Evolutionary conservation across 2,797 vertebrate species (phyloP).

Genomic region (Thamnophis elegans): DNA sequence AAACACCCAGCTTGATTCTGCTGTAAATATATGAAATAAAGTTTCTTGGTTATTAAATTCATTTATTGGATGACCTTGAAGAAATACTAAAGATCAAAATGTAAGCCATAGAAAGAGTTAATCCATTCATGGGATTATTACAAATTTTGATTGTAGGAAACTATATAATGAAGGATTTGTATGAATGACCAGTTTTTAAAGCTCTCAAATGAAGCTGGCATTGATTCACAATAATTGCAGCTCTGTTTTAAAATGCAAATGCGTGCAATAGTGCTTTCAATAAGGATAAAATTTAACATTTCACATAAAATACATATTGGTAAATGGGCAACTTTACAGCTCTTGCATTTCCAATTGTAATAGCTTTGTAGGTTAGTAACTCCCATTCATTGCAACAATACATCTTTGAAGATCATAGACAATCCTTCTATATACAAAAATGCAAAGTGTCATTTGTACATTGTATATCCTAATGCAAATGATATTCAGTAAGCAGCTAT

Average conservation of each 20-base stretch:
- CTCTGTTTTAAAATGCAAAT: neutral
- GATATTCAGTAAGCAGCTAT: constrained; percentile 25
- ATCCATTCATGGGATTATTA: neutral
- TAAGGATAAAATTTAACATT: neutral
- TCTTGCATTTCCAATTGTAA: constrained; percentile 5
- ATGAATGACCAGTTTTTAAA: neutral
- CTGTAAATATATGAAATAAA: neutral
- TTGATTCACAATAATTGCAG: neutral
- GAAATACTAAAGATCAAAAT: neutral
- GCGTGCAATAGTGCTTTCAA: neutral
- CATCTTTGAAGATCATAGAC: constrained; percentile 15
- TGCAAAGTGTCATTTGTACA: neutral
- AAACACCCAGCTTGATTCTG: neutral
- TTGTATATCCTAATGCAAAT: constrained; percentile 32
- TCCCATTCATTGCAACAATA: neutral
- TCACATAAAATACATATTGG: constrained; percentile 21
- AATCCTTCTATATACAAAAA: constrained; percentile 29
- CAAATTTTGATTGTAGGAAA: neutral
- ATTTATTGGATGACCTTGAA: neutral
- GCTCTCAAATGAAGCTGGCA: neutral
- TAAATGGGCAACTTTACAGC: constrained; percentile 20
- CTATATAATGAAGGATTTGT: neutral
- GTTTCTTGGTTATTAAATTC: neutral
- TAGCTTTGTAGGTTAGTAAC: neutral
- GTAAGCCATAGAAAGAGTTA: neutral